Conservation (phyloP, 1,140 invertebrate genomes). For the Formica exsecta region DNA sequence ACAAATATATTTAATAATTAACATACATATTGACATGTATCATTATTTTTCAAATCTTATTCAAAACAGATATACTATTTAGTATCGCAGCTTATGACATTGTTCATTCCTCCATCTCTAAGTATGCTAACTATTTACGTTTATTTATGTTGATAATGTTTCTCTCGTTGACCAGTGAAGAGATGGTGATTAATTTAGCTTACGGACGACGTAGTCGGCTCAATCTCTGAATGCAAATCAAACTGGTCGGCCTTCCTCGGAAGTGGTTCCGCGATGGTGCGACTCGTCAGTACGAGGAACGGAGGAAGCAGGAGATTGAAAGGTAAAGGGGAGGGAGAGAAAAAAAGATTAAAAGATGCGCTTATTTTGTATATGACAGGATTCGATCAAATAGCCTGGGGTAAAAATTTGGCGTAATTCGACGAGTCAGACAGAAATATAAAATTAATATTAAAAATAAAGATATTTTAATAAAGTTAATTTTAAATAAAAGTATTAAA, state of each 20-base stretch:
- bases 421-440: background rate
- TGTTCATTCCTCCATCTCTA: background rate
- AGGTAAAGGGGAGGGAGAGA: background rate
- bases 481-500: too few relatives aligned
- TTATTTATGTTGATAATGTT: constrained; percentile 31
- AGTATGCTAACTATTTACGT: constrained; percentile 15
- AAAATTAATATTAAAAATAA: background rate
- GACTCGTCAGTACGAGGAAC: constrained; percentile 12
- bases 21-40: background rate
- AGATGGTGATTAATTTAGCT: constrained; percentile 40
- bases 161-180: background rate
- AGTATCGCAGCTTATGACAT: background rate
- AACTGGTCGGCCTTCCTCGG: constrained; percentile 46
- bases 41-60: background rate
- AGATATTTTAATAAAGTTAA: too few relatives aligned
- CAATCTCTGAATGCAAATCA: constrained; percentile 28
- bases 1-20: constrained; percentile 14
- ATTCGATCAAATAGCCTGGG: background rate
- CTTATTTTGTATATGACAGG: background rate
- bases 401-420: background rate
- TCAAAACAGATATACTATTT: background rate
- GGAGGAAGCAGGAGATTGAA: background rate
- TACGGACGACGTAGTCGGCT: constrained; percentile 1
- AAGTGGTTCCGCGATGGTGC: constrained; percentile 45
- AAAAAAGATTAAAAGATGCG: too few relatives aligned